These are phyloP conservation scores for Onchidella celtica DNA, from an alignment of 2,888 invertebrate genomes.

Conservation along the genomic window DNA sequence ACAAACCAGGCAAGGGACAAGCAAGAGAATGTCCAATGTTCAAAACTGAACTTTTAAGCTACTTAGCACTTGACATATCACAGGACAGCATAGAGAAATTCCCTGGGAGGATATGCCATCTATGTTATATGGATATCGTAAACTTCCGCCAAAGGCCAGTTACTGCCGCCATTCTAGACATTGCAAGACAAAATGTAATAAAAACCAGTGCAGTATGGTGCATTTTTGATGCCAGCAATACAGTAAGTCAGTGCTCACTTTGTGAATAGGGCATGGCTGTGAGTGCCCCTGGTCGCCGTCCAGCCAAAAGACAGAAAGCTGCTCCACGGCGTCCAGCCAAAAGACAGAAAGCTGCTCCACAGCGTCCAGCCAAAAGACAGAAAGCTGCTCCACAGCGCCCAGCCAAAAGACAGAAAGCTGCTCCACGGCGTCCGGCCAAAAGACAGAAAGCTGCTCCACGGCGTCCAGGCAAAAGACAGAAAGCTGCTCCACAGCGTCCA, in stretches of 20 bases:
- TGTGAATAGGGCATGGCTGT: neutral
- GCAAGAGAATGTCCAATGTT: neutral
- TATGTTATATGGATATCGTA: neutral
- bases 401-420: neutral
- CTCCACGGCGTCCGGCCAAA: neutral
- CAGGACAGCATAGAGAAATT: neutral
- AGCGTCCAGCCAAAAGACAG: neutral
- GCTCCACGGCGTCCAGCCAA: neutral
- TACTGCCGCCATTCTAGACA: neutral
- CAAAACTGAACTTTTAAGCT: neutral
- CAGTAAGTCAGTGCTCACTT: neutral
- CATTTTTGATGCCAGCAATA: neutral
- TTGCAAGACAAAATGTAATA: neutral
- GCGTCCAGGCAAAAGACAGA: too few relatives aligned
- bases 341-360: neutral
- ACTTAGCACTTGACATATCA: neutral
- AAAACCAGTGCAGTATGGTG: neutral
- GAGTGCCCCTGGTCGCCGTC: neutral
- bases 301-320: neutral
- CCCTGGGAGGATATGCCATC: neutral
- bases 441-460: neutral
- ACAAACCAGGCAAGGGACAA: neutral
- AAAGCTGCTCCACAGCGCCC: neutral
- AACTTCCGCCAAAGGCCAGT: neutral
- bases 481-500: neutral